Percentiles rank a stretch among this genome's conserved stretches.
phyloP scores from a whole-genome alignment of 1,140 invertebrate genomes.

The Acromyrmex charruanus region DNA sequence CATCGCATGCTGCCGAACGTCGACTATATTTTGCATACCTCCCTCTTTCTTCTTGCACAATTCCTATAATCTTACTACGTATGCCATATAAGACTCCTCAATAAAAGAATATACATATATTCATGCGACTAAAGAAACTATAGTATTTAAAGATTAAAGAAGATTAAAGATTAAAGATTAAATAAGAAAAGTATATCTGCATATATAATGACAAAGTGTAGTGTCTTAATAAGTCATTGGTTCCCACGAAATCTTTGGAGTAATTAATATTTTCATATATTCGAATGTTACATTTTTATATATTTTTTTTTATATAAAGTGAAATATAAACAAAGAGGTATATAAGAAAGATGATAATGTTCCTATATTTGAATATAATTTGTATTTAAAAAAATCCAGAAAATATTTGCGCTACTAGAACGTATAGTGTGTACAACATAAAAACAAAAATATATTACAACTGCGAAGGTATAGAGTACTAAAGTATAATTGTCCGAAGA shows the following conservation, averaged over 20 bases:
- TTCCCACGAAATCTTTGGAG: not conserved
- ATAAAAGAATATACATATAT: conserved; percentile 74
- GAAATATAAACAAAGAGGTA: not conserved
- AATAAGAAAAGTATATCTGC: not conserved
- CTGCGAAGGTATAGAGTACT: too few relatives aligned
- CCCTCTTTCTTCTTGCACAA: conserved; percentile 23
- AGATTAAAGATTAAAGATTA: too few relatives aligned
- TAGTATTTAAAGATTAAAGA: not conserved
- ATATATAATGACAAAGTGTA: not conserved
- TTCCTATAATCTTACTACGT: conserved; percentile 51
- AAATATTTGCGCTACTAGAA: not conserved
- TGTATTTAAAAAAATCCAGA: not conserved
- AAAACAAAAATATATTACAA: not conserved
- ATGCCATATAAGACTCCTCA: conserved; percentile 67
- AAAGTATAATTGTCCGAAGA: not conserved
- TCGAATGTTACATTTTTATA: not conserved
- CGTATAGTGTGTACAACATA: not conserved
- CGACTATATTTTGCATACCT: conserved; percentile 81
- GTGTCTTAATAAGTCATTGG: not conserved
- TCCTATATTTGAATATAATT: not conserved
- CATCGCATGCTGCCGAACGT: conserved; percentile 78
- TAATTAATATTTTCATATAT: not conserved
- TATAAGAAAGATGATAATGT: not conserved
- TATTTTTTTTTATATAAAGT: not conserved
- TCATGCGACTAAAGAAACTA: conserved; percentile 37